These are phyloP conservation scores for Wasmannia auropunctata DNA, from an alignment of 1,140 invertebrate species.

Conservation along the genomic window DNA sequence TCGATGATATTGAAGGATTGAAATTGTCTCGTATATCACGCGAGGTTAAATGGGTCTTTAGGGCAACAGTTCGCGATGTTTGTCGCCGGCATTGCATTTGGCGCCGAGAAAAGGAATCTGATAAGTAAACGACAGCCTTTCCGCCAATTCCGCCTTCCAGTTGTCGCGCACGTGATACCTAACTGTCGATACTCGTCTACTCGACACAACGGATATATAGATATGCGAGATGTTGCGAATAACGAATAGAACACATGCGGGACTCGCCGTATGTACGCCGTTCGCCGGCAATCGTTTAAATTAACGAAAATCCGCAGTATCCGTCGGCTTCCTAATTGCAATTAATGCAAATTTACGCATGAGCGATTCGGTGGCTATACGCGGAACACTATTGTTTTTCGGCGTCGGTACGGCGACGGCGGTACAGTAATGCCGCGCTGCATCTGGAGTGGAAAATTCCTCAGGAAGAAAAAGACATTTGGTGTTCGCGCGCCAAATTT, in stretches of 20 bases:
- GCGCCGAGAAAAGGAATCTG: conserved; percentile 33
- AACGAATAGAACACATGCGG: background rate
- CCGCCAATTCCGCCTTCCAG: conserved; percentile 18
- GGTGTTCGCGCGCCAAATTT: background rate
- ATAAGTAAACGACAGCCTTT: conserved; percentile 48
- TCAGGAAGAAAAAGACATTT: background rate
- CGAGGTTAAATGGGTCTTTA: conserved; percentile 26
- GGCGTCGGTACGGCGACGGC: background rate
- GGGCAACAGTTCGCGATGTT: conserved; percentile 8
- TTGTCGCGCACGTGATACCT: background rate
- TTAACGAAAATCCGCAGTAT: conserved; percentile 34
- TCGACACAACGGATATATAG: conserved; percentile 13
- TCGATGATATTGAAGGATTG: background rate
- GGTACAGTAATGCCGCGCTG: background rate
- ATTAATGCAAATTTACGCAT: conserved; percentile 45
- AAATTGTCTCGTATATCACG: background rate
- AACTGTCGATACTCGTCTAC: conserved; percentile 25
- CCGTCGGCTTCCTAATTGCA: conserved; percentile 39
- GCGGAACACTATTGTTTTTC: conserved; percentile 30
- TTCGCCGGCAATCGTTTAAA: conserved; percentile 14
- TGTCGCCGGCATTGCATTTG: background rate
- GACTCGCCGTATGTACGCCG: background rate
- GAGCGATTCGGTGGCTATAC: background rate
- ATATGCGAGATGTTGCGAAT: conserved; percentile 31
- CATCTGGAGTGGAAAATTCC: conserved; percentile 35